Conservation (phyloP, 2,113 vertebrate genomes). For the Megaceryle torquata region DNA sequence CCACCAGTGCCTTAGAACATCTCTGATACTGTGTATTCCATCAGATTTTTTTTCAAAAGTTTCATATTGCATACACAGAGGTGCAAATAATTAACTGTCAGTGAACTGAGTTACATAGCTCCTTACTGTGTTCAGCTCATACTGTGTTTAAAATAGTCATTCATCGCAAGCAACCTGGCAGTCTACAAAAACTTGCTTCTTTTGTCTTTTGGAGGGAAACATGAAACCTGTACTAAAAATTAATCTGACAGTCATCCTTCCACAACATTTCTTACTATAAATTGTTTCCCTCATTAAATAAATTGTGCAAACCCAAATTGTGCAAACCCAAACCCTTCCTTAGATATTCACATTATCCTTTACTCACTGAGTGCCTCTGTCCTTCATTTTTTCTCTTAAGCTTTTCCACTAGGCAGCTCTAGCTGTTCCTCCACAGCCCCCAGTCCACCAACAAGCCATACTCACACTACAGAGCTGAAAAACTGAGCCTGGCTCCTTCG, state of each 20-base stretch:
- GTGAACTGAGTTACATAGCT: fast-evolving
- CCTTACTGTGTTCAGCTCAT: neutral
- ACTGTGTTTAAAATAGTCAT: neutral
- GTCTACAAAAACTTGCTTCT: neutral
- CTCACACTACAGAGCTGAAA: neutral
- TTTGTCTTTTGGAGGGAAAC: neutral
- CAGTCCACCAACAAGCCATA: neutral
- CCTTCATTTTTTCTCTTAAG: neutral
- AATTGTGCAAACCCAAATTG: neutral
- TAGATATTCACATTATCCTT: neutral
- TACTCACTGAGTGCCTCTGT: neutral
- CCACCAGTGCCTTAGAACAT: neutral
- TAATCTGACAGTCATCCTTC: neutral
- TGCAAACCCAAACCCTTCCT: neutral
- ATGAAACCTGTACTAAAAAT: neutral
- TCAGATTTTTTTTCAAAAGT: neutral
- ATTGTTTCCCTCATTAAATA: neutral
- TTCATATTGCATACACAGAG: neutral
- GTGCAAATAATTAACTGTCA: neutral
- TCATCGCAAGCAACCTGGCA: neutral
- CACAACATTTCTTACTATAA: neutral
- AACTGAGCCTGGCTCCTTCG: neutral
- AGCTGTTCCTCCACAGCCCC: neutral
- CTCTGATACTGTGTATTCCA: neutral
- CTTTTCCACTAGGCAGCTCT: neutral